phyloP scores from a whole-genome alignment of 2,113 vertebrate genomes.

The Glaucomys volans region DNA sequence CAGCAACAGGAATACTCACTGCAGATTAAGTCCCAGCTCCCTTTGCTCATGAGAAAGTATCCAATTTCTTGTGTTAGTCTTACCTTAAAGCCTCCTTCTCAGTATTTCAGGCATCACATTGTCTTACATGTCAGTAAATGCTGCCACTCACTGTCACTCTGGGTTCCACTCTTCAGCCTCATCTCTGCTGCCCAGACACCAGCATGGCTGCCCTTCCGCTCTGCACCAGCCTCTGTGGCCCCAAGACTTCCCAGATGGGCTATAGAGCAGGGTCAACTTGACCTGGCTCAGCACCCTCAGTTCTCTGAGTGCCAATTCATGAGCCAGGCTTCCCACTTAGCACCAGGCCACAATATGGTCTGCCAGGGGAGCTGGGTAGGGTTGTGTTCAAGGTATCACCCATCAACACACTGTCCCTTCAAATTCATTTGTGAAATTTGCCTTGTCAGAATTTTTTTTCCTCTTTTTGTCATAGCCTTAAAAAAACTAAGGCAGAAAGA shows the following conservation, averaged over 20 bases:
- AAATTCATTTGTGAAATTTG: background rate
- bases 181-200: background rate
- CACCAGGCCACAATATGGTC: background rate
- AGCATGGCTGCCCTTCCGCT: fast-evolving
- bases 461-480: background rate
- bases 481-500: slow-evolving; percentile 18
- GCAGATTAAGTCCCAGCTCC: background rate
- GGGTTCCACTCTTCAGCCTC: background rate
- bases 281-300: fast-evolving
- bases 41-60: background rate
- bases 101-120: too few species aligned
- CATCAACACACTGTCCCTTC: background rate
- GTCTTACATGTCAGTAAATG: background rate
- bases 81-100: background rate
- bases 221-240: background rate
- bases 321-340: background rate
- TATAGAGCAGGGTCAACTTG: too few species aligned
- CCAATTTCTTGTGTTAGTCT: background rate
- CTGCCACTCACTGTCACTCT: background rate
- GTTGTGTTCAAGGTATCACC: background rate
- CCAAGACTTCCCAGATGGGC: background rate
- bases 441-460: background rate
- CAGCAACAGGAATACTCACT: background rate
- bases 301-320: background rate
- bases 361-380: background rate